Evolutionary conservation across 1,140 invertebrate species (phyloP).

Genomic region (Drosophila baimaii): DNA sequence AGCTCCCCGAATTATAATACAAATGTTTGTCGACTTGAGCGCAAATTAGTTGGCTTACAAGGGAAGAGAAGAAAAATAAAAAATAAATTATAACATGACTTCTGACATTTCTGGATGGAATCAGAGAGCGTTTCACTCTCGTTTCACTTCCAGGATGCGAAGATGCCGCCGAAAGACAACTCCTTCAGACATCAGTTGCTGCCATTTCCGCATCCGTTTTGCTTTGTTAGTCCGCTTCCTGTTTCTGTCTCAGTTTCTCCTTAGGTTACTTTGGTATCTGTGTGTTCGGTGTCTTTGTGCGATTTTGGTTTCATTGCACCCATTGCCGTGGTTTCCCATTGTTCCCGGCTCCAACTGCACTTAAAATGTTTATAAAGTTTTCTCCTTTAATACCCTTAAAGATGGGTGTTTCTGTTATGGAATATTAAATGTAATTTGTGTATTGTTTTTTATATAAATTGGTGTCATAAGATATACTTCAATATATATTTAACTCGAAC

Average conservation of each 20-base stretch:
- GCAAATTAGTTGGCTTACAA: slow-evolving; percentile 34
- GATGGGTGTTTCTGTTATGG: too few species aligned
- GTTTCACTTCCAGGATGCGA: slow-evolving; percentile 30
- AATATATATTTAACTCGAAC: too few species aligned
- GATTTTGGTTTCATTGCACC: slow-evolving; percentile 76
- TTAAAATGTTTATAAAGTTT: slow-evolving; percentile 78
- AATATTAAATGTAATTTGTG: neutral
- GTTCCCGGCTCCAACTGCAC: slow-evolving; percentile 59
- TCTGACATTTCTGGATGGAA: slow-evolving; percentile 37
- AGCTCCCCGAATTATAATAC: slow-evolving; percentile 37
- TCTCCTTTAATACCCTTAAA: slow-evolving; percentile 14
- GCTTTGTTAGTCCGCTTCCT: slow-evolving; percentile 70
- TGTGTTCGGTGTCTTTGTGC: slow-evolving; percentile 42
- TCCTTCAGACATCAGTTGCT: slow-evolving; percentile 66
- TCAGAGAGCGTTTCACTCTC: slow-evolving; percentile 13
- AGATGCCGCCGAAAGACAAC: slow-evolving; percentile 42
- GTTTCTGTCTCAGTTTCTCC: slow-evolving; percentile 44
- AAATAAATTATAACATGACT: slow-evolving; percentile 32
- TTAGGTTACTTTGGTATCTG: slow-evolving; percentile 18
- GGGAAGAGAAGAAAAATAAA: neutral
- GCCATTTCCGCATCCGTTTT: slow-evolving; percentile 71
- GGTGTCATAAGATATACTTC: too few species aligned
- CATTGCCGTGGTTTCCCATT: slow-evolving; percentile 56
- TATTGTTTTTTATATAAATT: neutral
- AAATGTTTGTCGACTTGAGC: slow-evolving; percentile 44